These are phyloP conservation scores for Oikopleura vanhoeffeni DNA, from an alignment of 23 tunicate genomes.

Conservation along the genomic window DNA sequence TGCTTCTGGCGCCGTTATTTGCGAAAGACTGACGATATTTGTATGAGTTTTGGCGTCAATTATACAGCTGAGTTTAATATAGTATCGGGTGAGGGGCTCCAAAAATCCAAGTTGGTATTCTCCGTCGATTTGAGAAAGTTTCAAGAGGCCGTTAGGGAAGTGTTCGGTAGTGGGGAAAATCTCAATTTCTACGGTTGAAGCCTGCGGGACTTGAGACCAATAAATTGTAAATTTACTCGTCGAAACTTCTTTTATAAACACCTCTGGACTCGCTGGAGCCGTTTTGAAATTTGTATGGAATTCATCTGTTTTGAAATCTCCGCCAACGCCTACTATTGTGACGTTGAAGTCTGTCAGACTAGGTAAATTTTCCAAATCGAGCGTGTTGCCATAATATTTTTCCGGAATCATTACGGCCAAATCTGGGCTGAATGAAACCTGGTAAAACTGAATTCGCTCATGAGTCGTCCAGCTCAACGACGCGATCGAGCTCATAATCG, in stretches of 20 bases:
- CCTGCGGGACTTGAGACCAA: background rate
- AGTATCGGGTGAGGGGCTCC: background rate
- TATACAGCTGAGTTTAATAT: background rate
- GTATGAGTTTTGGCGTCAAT: background rate
- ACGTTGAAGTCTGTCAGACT: background rate
- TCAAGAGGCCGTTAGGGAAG: background rate
- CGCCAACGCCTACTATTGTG: background rate
- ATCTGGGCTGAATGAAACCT: background rate
- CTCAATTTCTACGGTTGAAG: background rate
- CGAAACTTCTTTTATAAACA: background rate
- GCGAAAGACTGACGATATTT: background rate
- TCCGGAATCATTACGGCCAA: background rate
- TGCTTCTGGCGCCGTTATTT: background rate
- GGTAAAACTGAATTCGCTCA: background rate
- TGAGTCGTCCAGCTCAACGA: background rate
- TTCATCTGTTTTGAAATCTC: background rate
- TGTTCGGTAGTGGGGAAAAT: background rate
- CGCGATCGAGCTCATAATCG: background rate
- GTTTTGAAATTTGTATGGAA: background rate
- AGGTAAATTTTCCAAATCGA: background rate
- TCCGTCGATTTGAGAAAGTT: background rate
- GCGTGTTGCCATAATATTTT: too few species aligned
- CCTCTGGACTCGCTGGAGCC: background rate
- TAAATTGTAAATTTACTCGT: background rate
- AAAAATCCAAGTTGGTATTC: background rate